Conservation (phyloP, 2,113 vertebrate genomes). For the Crotalus tigris region DNA sequence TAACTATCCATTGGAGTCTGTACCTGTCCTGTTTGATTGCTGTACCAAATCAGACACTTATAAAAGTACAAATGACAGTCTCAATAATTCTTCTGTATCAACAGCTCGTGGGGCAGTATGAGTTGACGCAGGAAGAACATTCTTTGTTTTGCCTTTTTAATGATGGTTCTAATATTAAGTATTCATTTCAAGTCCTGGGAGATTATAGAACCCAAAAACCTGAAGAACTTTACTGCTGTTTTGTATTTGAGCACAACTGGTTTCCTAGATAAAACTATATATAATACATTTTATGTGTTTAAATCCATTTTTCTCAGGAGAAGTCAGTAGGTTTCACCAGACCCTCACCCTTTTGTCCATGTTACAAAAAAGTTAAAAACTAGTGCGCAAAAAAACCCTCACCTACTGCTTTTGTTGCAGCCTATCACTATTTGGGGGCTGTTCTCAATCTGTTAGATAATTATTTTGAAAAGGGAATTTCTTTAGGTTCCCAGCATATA, state of each 20-base stretch:
- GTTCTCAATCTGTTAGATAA: slow-evolving; percentile 52
- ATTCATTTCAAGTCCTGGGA: neutral
- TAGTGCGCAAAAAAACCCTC: slow-evolving; percentile 34
- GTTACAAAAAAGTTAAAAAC: neutral
- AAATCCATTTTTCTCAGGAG: neutral
- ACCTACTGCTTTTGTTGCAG: slow-evolving; percentile 51
- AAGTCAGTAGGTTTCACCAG: neutral
- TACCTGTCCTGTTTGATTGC: no score
- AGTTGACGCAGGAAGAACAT: neutral
- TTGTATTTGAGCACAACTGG: neutral
- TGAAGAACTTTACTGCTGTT: neutral
- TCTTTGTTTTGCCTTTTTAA: neutral
- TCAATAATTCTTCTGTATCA: neutral
- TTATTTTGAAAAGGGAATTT: slow-evolving; percentile 58
- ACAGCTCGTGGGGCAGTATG: neutral
- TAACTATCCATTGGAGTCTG: neutral
- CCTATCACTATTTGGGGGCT: slow-evolving; percentile 33
- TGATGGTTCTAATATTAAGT: neutral
- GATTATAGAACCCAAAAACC: neutral
- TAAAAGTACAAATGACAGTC: neutral
- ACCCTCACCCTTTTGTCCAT: neutral
- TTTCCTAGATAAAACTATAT: neutral
- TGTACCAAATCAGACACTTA: neutral
- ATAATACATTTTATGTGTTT: neutral
- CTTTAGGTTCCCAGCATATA: slow-evolving; percentile 46